These are phyloP conservation scores for Hemicentrotus pulcherrimus DNA, from an alignment of 35 echinoderm and acorn worm species.

Conservation along the genomic window DNA sequence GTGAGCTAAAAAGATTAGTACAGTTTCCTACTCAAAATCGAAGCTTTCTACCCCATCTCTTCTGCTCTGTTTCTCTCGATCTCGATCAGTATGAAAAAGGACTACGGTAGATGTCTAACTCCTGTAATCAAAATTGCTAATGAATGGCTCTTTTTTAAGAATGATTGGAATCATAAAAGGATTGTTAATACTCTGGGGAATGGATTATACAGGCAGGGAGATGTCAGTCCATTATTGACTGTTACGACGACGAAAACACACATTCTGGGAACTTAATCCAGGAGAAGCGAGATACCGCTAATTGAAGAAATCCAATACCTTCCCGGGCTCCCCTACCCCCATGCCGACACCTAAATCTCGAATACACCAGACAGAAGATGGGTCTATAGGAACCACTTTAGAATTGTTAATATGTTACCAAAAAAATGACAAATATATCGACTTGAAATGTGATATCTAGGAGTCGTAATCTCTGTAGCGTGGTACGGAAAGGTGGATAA, in stretches of 20 bases:
- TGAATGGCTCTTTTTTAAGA: neutral
- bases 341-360: neutral
- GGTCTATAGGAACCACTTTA: constrained; percentile 25
- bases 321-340: neutral
- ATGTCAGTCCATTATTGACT: constrained; percentile 11
- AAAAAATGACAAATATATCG: constrained; percentile 42
- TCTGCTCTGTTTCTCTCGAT: neutral
- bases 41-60: neutral
- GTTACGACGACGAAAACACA: constrained; percentile 23
- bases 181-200: constrained; percentile 15
- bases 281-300: constrained; percentile 15
- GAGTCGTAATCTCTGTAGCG: neutral
- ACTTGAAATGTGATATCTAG: neutral
- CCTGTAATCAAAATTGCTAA: constrained; percentile 20
- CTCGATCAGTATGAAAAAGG: neutral
- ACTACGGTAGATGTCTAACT: neutral
- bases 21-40: neutral
- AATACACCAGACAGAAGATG: constrained; percentile 27
- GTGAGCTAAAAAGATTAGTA: neutral
- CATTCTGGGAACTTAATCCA: constrained; percentile 30
- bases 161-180: neutral
- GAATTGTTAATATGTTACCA: constrained; percentile 36
- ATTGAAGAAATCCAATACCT: constrained; percentile 6
- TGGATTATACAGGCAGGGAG: neutral
- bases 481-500: neutral